phyloP scores from a whole-genome alignment of 2,113 vertebrate genomes.

The Rhea americana region DNA sequence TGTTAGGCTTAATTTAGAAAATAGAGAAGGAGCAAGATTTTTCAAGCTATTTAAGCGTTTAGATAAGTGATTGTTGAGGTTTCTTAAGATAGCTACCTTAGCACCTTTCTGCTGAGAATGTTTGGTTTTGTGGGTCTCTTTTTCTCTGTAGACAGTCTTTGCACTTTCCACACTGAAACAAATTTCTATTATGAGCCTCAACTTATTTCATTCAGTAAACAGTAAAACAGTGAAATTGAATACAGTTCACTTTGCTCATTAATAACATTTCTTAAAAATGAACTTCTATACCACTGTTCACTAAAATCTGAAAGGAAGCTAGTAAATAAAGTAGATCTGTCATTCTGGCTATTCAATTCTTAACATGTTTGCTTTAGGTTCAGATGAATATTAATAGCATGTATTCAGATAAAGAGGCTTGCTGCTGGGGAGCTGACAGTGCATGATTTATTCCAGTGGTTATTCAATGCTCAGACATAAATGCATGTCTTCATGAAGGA shows the following conservation, averaged over 20 bases:
- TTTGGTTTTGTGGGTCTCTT: background rate
- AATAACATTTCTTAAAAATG: background rate
- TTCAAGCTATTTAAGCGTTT: background rate
- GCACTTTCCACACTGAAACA: background rate
- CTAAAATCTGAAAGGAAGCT: background rate
- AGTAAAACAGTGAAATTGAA: background rate
- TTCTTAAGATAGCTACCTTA: background rate
- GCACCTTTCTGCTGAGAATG: background rate
- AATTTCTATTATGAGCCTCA: background rate
- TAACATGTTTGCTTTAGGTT: background rate
- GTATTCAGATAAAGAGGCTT: background rate
- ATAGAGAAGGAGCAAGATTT: background rate
- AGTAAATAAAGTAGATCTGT: background rate
- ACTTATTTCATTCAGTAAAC: background rate
- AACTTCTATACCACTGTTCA: background rate
- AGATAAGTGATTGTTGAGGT: background rate
- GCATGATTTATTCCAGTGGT: background rate
- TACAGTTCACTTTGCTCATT: background rate
- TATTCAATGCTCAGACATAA: background rate
- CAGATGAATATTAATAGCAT: background rate
- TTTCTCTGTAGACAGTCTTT: background rate
- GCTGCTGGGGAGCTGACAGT: background rate
- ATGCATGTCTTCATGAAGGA: background rate
- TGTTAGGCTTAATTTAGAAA: background rate
- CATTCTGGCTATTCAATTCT: background rate